These are phyloP conservation scores for Novumbra hubbsi DNA, from an alignment of 2,797 vertebrate genomes.

Conservation along the genomic window DNA sequence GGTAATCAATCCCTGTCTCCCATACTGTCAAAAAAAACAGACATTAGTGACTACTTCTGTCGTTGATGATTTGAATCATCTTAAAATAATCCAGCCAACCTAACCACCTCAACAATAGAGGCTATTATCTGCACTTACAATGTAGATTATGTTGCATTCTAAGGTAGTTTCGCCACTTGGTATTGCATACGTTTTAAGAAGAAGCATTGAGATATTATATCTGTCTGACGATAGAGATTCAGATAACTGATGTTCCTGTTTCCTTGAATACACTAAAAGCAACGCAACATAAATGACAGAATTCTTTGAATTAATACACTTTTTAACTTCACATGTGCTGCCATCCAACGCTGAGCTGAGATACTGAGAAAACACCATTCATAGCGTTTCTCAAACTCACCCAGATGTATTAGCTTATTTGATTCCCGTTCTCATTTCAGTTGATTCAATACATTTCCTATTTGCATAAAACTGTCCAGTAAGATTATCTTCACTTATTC, in stretches of 20 bases:
- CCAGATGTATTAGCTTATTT: slow-evolving; percentile 83
- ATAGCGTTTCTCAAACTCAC: slow-evolving; percentile 75
- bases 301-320: slow-evolving; percentile 73
- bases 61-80: slow-evolving; percentile 32
- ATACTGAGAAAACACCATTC: slow-evolving; percentile 74
- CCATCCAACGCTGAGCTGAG: slow-evolving; percentile 62
- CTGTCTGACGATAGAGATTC: slow-evolving; percentile 48
- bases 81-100: slow-evolving; percentile 35
- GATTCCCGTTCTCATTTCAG: slow-evolving; percentile 80
- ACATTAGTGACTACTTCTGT: slow-evolving; percentile 61
- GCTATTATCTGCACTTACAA: slow-evolving; percentile 45
- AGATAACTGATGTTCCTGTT: slow-evolving; percentile 46
- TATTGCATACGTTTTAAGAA: slow-evolving; percentile 21
- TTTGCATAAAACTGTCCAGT: slow-evolving; percentile 85
- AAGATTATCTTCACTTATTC: slow-evolving; percentile 86
- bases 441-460: slow-evolving; percentile 84
- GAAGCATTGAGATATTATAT: slow-evolving; percentile 43
- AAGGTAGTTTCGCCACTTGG: slow-evolving; percentile 14
- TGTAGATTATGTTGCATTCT: slow-evolving; percentile 41
- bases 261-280: slow-evolving; percentile 51
- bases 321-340: slow-evolving; percentile 67
- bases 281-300: slow-evolving; percentile 68
- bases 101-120: slow-evolving; percentile 29
- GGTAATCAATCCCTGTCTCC: slow-evolving; percentile 71
- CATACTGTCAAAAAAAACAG: slow-evolving; percentile 63